These are phyloP conservation scores for Aphaenogaster floridana DNA, from an alignment of 1,140 invertebrate genomes.

Conservation along the genomic window DNA sequence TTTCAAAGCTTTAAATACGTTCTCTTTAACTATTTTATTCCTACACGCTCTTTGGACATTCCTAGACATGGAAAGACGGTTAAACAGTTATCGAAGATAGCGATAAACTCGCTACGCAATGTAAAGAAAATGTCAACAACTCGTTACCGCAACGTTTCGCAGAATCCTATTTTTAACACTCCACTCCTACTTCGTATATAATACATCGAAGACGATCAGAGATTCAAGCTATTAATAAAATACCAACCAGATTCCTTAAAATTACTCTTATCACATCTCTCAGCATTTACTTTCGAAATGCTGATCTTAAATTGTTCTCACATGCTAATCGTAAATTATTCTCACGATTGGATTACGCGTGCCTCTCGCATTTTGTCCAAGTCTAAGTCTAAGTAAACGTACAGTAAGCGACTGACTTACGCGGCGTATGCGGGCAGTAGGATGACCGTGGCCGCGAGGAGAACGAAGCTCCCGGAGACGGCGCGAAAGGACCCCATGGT, in stretches of 20 bases:
- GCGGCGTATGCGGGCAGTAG: conserved; percentile 86
- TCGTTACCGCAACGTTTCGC: background rate
- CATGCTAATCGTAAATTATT: background rate
- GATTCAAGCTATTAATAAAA: background rate
- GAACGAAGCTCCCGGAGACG: conserved; percentile 85
- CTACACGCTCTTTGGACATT: background rate
- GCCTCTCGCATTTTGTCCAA: background rate
- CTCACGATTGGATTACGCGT: background rate
- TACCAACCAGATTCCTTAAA: background rate
- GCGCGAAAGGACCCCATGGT: conserved; percentile 83
- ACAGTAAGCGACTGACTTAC: conserved; percentile 77
- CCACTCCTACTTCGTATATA: background rate
- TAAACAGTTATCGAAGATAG: background rate
- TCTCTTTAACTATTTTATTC: background rate
- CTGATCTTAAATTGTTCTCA: background rate
- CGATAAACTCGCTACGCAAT: background rate
- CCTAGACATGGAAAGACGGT: background rate
- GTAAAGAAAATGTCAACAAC: background rate
- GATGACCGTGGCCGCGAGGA: conserved; percentile 85
- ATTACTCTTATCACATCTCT: background rate
- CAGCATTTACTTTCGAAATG: background rate
- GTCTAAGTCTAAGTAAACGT: background rate
- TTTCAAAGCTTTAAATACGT: background rate
- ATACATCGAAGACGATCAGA: background rate
- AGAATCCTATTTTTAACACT: conserved; percentile 10